A percentile compares a stretch with the other conserved stretches of the same genome.
Evolutionary conservation across 2,797 vertebrate species (phyloP).

Genomic region (Picus viridis): DNA sequence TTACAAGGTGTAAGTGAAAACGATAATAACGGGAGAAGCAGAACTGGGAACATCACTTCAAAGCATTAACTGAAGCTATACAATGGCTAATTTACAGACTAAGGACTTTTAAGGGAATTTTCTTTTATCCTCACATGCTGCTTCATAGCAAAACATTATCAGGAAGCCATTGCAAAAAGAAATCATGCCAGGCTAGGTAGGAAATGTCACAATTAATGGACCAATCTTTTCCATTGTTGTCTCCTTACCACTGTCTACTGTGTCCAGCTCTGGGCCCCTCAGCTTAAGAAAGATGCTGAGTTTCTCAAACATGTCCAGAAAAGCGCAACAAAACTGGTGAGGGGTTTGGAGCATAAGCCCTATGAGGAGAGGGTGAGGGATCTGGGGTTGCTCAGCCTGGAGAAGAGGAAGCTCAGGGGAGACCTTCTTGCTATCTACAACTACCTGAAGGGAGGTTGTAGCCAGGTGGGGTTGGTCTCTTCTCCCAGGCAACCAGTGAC

Average conservation of each 20-base stretch:
- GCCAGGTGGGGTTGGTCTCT: no score
- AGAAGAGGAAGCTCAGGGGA: no score
- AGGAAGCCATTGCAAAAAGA: constrained; percentile 45
- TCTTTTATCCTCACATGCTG: neutral
- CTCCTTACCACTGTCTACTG: neutral
- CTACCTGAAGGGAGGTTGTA: no score
- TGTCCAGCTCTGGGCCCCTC: no score
- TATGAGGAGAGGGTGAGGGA: no score
- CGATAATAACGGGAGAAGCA: neutral
- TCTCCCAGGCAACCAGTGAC: no score
- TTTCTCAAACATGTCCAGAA: no score
- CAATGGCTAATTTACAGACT: constrained; percentile 16
- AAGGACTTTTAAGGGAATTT: constrained; percentile 21
- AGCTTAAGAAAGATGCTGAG: no score
- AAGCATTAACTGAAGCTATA: constrained; percentile 35
- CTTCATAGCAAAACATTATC: constrained; percentile 34
- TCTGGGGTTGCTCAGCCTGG: no score
- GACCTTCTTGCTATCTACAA: no score
- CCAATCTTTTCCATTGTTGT: constrained; percentile 1
- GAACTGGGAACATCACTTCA: constrained; percentile 21
- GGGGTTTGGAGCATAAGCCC: no score
- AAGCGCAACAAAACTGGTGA: no score
- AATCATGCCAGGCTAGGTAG: neutral
- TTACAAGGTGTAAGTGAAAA: neutral
- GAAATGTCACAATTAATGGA: constrained; percentile 32